Conservation (phyloP, 2,797 vertebrate genomes). For the Ammospiza maritima region DNA sequence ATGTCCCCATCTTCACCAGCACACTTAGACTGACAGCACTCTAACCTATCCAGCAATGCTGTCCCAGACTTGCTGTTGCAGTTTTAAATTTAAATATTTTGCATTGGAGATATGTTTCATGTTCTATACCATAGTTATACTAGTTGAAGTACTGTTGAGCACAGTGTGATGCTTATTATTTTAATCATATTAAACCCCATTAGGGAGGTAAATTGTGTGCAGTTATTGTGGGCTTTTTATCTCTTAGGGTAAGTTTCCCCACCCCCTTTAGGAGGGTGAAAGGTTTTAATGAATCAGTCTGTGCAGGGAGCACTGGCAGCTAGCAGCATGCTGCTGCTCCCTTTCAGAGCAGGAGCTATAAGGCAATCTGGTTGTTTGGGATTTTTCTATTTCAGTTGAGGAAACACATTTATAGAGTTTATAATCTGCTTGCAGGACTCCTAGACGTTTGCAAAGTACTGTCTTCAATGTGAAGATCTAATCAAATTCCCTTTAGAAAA, state of each 20-base stretch:
- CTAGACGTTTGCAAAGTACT: background rate
- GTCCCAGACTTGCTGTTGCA: background rate
- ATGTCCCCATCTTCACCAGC: background rate
- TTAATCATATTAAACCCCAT: conserved; percentile 14
- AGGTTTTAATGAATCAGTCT: background rate
- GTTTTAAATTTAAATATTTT: conserved; percentile 6
- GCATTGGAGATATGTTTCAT: background rate
- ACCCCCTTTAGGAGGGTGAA: background rate
- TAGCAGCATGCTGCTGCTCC: background rate
- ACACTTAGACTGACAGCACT: background rate
- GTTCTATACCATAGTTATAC: background rate
- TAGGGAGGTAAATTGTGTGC: conserved; percentile 1
- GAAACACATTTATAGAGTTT: background rate
- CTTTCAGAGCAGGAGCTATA: background rate
- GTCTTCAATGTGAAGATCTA: background rate
- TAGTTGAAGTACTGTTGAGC: background rate
- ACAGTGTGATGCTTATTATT: conserved; percentile 32
- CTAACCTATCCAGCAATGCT: fast-evolving
- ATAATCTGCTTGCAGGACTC: background rate
- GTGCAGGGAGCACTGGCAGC: background rate
- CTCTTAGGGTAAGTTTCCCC: background rate
- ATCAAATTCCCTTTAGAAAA: background rate
- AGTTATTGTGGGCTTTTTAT: background rate
- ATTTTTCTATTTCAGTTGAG: background rate
- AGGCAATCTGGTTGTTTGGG: background rate